phyloP scores from a whole-genome alignment of 2,113 vertebrate genomes.

The Gymnobelideus leadbeateri region DNA sequence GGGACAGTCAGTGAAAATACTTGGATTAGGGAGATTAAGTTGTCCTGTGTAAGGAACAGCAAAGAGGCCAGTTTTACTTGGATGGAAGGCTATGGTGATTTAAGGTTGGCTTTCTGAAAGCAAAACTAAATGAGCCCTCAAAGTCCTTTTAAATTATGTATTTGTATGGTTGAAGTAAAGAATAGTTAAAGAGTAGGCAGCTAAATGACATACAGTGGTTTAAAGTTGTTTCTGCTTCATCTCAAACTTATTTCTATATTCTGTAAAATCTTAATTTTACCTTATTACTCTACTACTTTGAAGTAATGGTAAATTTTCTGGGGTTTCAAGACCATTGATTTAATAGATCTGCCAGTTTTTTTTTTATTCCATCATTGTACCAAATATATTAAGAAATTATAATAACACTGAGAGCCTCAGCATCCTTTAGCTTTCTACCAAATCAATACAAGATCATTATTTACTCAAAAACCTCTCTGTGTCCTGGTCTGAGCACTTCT shows the following conservation, averaged over 20 bases:
- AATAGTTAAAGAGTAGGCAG: conserved; percentile 13
- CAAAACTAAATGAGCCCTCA: background rate
- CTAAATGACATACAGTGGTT: background rate
- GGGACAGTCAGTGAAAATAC: background rate
- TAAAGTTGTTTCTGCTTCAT: background rate
- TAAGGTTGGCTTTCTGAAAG: background rate
- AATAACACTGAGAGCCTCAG: no score
- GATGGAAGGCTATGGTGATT: background rate
- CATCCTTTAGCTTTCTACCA: no score
- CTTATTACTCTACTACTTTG: background rate
- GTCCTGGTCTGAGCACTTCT: no score
- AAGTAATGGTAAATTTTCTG: background rate
- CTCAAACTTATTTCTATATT: background rate
- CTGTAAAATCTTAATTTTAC: background rate
- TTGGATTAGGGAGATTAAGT: background rate
- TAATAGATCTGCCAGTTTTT: background rate
- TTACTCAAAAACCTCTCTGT: no score
- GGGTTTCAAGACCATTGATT: background rate
- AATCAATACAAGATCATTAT: no score
- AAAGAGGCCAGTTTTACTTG: background rate
- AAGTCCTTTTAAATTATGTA: conserved; percentile 4
- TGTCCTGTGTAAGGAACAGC: background rate
- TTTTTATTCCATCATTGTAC: no score
- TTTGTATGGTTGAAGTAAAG: background rate
- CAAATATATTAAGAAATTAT: no score